Evolutionary conservation across 2,797 vertebrate species (phyloP), one percentile per base, ranked within the genome.

Genomic region (Tenualosa ilisha): DNA sequence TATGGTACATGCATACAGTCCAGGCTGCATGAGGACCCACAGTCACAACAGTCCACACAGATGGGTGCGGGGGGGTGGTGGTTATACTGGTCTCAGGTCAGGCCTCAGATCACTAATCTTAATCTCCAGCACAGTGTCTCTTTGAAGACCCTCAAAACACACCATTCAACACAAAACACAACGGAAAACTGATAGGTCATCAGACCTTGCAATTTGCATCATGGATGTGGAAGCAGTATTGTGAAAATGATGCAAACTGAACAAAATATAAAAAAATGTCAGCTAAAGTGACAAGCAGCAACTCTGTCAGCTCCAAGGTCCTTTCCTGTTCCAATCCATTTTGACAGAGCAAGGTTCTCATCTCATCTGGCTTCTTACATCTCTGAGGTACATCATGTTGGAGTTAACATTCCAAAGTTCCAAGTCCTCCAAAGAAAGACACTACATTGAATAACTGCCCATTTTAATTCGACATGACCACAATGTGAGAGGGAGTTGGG

Each of bases 1-100:
- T 99, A 98, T 99, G 97, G 97, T 99, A 99, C 98, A 99, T 99
- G 98, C 98, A 99, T 99, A 99, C 97, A 99, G 97, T 99, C 98
- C 97, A 98, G 97, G 98, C 97, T 98, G 97, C 98, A 97, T 98
- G 97, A 97, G 96, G 98, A 98, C 97, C 97, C 98, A 98, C 98
- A 98, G 98, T 99, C 97, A 99, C 98, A 97, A 98, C 72, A 63
- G 59, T 63, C 6, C 59, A 97, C 99, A 99, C 98, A 99, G 96
- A 97, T 97, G 97, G 96, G 46, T 49, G 97, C 96, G 96, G 87
- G 87, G 88, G 24, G 37, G 85, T 82, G 88, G 88, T 89, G 88
- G 89, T 82, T 86, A 79, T 49, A 65, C 40, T 72, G 3, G 72
- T 46, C 37, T 79, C 37, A 75, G 15, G 68, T 43, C 31, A 75